phyloP scores from a whole-genome alignment of 1,140 invertebrate genomes.

The Bombyx mandarina region DNA sequence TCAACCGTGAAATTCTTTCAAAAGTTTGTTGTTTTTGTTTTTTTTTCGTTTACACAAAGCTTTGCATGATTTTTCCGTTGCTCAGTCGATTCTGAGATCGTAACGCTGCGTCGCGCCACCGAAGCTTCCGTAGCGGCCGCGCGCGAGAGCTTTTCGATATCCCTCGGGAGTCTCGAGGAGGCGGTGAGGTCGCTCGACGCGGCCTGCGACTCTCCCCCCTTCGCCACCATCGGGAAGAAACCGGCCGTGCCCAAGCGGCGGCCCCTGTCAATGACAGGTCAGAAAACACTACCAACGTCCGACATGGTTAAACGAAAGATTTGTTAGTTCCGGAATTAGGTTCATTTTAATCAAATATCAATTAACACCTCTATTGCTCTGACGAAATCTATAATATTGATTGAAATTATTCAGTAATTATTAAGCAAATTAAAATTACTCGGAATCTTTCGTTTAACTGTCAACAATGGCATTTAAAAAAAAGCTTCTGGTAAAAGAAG shows the following conservation, averaged over 20 bases:
- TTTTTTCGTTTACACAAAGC: slow-evolving; percentile 21
- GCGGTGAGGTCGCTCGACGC: slow-evolving; percentile 56
- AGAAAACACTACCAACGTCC: slow-evolving; percentile 9
- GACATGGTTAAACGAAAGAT: slow-evolving; percentile 1
- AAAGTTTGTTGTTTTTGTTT: slow-evolving; percentile 8
- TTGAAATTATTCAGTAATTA: no score
- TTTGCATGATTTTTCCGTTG: slow-evolving; percentile 45
- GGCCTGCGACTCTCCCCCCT: slow-evolving; percentile 40
- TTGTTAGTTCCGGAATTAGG: background rate
- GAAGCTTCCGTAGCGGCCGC: slow-evolving; percentile 45
- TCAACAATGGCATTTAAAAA: no score
- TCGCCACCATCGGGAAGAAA: slow-evolving; percentile 64
- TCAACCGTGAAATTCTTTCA: no score
- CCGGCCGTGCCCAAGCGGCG: slow-evolving; percentile 68
- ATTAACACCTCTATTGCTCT: no score
- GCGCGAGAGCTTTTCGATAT: slow-evolving; percentile 58
- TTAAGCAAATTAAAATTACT: no score
- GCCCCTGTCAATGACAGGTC: slow-evolving; percentile 69
- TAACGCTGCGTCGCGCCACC: slow-evolving; percentile 46
- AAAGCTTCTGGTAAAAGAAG: no score
- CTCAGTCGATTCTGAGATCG: slow-evolving; percentile 50
- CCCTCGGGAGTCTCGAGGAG: slow-evolving; percentile 62
- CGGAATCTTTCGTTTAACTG: no score
- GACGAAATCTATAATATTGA: no score
- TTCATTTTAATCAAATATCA: no score